Evolutionary conservation across 2,113 vertebrate genomes (phyloP), one percentile per base, ranked within the genome.

Genomic region (Oncorhynchus tshawytscha): DNA sequence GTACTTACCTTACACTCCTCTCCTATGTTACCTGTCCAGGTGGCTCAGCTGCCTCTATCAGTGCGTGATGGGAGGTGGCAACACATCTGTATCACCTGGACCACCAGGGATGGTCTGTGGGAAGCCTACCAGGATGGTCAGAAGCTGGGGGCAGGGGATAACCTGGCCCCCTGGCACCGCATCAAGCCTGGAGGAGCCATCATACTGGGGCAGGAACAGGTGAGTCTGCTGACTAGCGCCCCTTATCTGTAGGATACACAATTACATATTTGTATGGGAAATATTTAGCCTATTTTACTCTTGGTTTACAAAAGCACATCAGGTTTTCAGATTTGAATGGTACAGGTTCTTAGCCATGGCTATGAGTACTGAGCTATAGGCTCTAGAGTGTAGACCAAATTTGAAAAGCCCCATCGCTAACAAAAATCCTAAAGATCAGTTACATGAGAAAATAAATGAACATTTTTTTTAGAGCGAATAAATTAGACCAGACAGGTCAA

Each of bases 61-160:
- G 68, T 70, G 22, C 20, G 68, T 49, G 68, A 70, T 5, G 68
- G 68, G 9, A 45, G 68, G 34, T 70, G 68, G 68, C 68, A 49
- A 7, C 68, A 70, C 45, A 70, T 70, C 68, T 70, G 68, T n/a
- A 70, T 70, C 68, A 70, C 68, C 68, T 70, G 68, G 68, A 70
- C 68, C 39, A 70, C 68, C 29, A 45, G 68, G 39, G 68, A 70
- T 39, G 68, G 68, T 20, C 34, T 24, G 4, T 70, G 68, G 68
- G 68, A 70, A 24, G 68, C 68, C 5, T 70, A 70, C 12, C 68
- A 70, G 68, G 22, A 70, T 18, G 68, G 68, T 11, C 34, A 70
- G 22, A 49, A 70, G 68, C 68, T 70, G n/a, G 68, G 68, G 20
- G 34, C 45, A 24, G 68, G 68, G 11, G 68, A 70, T n/a, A 70